phyloP scores from a whole-genome alignment of 2,113 vertebrate species.

The Myiozetetes cayanensis region DNA sequence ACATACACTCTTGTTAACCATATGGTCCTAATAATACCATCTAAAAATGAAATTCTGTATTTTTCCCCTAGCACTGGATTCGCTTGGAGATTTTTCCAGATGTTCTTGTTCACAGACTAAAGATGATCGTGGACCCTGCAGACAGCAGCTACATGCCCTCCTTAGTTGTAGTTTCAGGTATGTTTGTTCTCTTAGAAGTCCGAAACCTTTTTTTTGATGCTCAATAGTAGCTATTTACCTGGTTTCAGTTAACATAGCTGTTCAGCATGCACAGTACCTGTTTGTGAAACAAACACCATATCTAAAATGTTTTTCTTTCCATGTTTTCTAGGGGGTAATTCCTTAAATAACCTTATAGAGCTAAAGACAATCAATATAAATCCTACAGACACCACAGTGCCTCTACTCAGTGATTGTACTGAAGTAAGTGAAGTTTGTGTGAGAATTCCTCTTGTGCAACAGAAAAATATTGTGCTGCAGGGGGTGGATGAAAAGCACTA shows the following conservation, averaged over 20 bases:
- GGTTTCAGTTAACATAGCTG: not conserved
- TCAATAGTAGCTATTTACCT: not conserved
- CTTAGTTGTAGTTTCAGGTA: constrained; percentile 95
- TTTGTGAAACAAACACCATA: not conserved
- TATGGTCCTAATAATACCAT: not conserved
- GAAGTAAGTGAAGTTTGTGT: constrained; percentile 77
- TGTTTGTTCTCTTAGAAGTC: not conserved
- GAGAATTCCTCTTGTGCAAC: not conserved
- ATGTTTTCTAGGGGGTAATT: constrained; percentile 85
- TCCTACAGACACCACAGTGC: constrained; percentile 90
- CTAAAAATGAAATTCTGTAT: not conserved
- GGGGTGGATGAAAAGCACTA: not conserved
- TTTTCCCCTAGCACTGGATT: constrained; percentile 90
- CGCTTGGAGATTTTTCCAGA: constrained; percentile 96
- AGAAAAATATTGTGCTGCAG: not conserved
- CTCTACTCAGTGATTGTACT: constrained; percentile 90
- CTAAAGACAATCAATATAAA: constrained; percentile 97
- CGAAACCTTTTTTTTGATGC: not conserved
- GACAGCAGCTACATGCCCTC: constrained; percentile 99
- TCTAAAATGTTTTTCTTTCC: not conserved
- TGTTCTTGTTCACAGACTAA: constrained; percentile 91
- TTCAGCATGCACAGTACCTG: not conserved
- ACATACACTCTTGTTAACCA: not conserved
- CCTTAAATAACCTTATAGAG: constrained; percentile 95
- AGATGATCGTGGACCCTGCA: constrained; percentile 95